Evolutionary conservation across 2,113 vertebrate species (phyloP).

Genomic region (Pipra filicauda): DNA sequence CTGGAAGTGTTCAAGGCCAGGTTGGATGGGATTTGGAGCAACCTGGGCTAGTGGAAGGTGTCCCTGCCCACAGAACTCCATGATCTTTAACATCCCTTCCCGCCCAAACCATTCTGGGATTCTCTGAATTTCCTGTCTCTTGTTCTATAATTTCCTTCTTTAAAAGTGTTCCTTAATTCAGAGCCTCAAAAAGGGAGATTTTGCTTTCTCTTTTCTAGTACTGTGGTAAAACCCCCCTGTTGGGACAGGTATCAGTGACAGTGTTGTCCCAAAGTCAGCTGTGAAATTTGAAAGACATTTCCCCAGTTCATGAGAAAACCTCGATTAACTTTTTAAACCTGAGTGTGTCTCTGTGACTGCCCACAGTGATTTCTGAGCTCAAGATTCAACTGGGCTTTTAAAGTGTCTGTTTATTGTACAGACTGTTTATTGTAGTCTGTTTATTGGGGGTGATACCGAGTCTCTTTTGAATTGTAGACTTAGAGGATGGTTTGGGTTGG

Average conservation of each 20-base stretch:
- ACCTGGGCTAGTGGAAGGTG: neutral
- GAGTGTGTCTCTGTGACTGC: neutral
- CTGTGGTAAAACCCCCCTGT: rapidly evolving
- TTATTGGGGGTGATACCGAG: too few relatives aligned
- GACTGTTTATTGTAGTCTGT: too few relatives aligned
- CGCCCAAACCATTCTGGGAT: neutral
- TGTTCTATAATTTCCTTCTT: neutral
- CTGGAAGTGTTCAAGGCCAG: neutral
- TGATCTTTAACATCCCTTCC: neutral
- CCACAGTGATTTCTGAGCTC: neutral
- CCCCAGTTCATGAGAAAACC: neutral
- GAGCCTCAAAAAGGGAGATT: neutral
- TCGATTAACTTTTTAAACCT: rapidly evolving
- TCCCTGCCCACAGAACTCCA: neutral
- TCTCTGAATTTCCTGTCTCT: neutral
- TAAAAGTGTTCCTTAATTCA: neutral
- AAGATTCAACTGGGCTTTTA: neutral
- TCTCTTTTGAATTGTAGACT: neutral
- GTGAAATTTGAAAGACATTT: neutral
- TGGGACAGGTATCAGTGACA: neutral
- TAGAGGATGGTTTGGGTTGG: neutral
- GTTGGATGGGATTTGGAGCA: neutral
- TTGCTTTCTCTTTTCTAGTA: neutral
- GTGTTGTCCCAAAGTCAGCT: neutral
- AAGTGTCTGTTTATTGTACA: rapidly evolving